Evolutionary conservation across 1,140 invertebrate genomes (phyloP).

Genomic region (Cephus cinctus): DNA sequence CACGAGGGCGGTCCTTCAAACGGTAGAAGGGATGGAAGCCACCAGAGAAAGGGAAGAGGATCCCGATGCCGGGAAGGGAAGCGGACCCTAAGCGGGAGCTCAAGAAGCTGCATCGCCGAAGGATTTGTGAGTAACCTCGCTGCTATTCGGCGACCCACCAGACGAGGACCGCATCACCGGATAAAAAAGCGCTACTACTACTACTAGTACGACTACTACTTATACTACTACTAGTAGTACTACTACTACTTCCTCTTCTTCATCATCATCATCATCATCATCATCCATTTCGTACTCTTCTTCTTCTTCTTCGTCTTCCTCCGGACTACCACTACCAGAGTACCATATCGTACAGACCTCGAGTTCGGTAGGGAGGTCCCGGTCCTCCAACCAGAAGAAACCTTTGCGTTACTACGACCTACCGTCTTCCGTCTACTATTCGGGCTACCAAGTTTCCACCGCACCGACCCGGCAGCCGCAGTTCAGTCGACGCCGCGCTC

Average conservation of each 20-base stretch:
- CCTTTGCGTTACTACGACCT: slow-evolving; percentile 42
- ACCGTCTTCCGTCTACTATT: slow-evolving; percentile 44
- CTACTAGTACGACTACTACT: too few relatives aligned
- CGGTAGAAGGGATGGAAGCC: too few relatives aligned
- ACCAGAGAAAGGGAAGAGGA: not conserved
- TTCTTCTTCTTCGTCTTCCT: too few relatives aligned
- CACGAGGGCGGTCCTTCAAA: slow-evolving; percentile 38
- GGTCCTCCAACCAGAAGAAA: slow-evolving; percentile 55
- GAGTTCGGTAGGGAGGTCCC: slow-evolving; percentile 56
- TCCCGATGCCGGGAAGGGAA: slow-evolving; percentile 3
- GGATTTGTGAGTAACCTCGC: slow-evolving; percentile 54
- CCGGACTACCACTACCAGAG: slow-evolving; percentile 39
- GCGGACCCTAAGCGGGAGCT: slow-evolving; percentile 38
- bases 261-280: slow-evolving; percentile 17
- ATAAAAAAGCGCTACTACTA: slow-evolving; percentile 44
- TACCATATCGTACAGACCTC: too few relatives aligned
- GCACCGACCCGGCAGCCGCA: slow-evolving; percentile 41
- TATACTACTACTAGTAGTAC: too few relatives aligned
- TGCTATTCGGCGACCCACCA: slow-evolving; percentile 46
- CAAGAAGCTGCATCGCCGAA: slow-evolving; percentile 48
- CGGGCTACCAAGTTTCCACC: slow-evolving; percentile 31
- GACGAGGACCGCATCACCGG: slow-evolving; percentile 37
- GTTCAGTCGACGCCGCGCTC: slow-evolving; percentile 57
- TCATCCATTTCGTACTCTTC: slow-evolving; percentile 7
- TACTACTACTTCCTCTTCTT: slow-evolving; percentile 25